A percentile compares a stretch with the other conserved stretches of the same genome.
Evolutionary conservation across 2,113 vertebrate species (phyloP).

Genomic region (Sylvietta virens): DNA sequence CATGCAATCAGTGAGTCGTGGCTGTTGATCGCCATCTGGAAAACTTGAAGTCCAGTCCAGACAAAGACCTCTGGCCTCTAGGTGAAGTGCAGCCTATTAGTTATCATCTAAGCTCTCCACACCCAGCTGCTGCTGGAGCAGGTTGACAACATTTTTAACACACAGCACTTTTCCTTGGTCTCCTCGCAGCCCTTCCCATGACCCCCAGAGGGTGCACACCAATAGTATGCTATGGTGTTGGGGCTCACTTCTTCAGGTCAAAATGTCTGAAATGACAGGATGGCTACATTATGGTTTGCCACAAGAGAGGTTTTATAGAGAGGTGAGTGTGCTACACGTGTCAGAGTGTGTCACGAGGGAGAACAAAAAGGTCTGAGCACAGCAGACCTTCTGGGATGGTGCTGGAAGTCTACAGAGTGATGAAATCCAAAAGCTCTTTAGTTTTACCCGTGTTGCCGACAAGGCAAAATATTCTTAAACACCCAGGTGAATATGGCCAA

Average conservation of each 20-base stretch:
- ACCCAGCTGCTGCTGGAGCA: neutral
- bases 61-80: neutral
- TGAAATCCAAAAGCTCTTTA: neutral
- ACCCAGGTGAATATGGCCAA: neutral
- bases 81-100: neutral
- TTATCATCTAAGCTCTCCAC: neutral
- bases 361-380: neutral
- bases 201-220: neutral
- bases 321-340: accelerated
- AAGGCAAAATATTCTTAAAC: neutral
- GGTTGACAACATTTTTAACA: neutral
- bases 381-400: neutral
- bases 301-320: neutral
- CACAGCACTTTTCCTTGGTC: neutral
- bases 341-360: neutral
- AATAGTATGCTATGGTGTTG: neutral
- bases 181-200: neutral
- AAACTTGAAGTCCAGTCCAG: neutral
- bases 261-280: neutral
- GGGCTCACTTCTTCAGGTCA: neutral
- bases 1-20: neutral
- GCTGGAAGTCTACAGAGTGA: neutral
- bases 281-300: neutral
- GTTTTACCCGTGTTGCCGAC: neutral
- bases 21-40: neutral